These are phyloP conservation scores for Cryptotis parvus DNA, from an alignment of 2,113 vertebrate genomes.

Conservation along the genomic window DNA sequence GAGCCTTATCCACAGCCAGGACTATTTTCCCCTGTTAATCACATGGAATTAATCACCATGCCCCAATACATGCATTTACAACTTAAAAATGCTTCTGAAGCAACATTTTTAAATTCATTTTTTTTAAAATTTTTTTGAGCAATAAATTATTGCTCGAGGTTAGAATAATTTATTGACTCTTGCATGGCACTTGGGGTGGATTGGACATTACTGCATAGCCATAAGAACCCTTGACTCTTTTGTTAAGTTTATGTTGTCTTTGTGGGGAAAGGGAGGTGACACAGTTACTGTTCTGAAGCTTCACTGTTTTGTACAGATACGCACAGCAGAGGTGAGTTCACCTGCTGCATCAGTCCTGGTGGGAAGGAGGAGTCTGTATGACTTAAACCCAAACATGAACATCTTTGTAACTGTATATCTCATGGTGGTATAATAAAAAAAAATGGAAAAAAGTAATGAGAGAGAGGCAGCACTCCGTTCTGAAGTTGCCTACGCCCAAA, in stretches of 20 bases:
- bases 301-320: not conserved
- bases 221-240: not conserved
- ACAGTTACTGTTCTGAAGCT: not conserved
- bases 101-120: not conserved
- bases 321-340: not conserved
- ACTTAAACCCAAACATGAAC: too few species aligned
- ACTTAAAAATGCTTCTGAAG: constrained; percentile 25
- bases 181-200: not conserved
- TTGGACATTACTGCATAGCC: not conserved
- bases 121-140: too few species aligned
- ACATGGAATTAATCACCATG: too few species aligned
- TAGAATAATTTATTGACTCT: not conserved
- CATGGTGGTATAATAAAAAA: too few species aligned
- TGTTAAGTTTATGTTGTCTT: not conserved
- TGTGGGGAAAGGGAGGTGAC: not conserved
- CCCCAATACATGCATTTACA: not conserved
- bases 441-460: too few species aligned
- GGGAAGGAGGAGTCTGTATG: rapidly evolving
- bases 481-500: too few species aligned
- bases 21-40: not conserved
- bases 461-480: too few species aligned
- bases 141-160: too few species aligned
- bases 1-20: not conserved
- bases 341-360: rapidly evolving
- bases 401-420: too few species aligned